A percentile compares a stretch with the other conserved stretches of the same genome.
phyloP scores from a whole-genome alignment of 2,888 invertebrate species.

The Agriopis leucophaearia region DNA sequence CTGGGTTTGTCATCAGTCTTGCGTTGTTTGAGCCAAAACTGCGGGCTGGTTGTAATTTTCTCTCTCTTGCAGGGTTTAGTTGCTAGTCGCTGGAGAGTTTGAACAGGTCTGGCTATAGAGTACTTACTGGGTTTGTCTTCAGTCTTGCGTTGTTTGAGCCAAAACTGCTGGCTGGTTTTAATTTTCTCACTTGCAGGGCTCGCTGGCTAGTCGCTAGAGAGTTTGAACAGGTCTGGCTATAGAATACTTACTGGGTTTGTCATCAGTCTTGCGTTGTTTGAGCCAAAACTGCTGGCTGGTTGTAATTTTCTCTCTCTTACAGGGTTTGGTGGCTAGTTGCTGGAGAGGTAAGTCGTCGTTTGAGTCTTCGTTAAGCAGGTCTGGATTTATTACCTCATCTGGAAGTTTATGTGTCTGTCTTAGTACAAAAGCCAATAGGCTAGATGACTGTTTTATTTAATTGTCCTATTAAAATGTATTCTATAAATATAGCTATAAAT shows the following conservation, averaged over 20 bases:
- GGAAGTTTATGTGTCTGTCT: conserved; percentile 12
- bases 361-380: conserved; percentile 48
- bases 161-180: too few species aligned
- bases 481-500: too few species aligned
- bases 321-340: conserved; percentile 27
- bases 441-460: too few species aligned
- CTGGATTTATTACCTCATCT: conserved; percentile 54
- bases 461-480: too few species aligned
- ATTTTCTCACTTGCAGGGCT: too few species aligned
- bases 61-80: conserved; percentile 14
- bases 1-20: conserved; percentile 9
- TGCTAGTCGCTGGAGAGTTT: conserved; percentile 51
- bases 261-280: conserved; percentile 13
- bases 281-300: conserved; percentile 38
- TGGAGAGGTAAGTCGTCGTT: conserved; percentile 63
- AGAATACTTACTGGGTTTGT: conserved; percentile 18
- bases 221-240: not conserved
- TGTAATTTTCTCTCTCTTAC: conserved; percentile 2
- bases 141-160: too few species aligned
- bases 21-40: conserved; percentile 37
- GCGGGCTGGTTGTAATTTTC: conserved; percentile 12
- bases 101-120: conserved; percentile 48
- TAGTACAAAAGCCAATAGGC: not conserved
- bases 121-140: too few species aligned
- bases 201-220: not conserved